Evolutionary conservation across 2,113 vertebrate species (phyloP).

Genomic region (Chlamydotis undulata): DNA sequence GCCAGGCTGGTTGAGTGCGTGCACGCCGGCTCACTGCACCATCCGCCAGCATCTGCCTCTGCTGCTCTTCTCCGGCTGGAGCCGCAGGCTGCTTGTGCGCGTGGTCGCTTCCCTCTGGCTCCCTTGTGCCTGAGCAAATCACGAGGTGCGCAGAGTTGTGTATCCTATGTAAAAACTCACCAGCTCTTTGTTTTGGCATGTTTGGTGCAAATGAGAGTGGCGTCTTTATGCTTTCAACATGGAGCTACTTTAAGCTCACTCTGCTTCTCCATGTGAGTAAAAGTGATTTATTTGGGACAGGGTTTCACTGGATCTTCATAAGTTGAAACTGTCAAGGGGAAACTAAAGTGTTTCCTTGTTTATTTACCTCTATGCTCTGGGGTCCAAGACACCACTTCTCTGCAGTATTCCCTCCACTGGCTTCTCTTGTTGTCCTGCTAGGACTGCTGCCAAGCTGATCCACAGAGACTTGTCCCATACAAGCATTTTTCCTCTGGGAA

Average conservation of each 20-base stretch:
- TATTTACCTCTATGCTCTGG: neutral
- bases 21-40: neutral
- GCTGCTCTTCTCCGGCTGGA: rapidly evolving
- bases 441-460: neutral
- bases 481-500: neutral
- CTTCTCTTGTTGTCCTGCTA: neutral
- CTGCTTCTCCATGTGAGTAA: neutral
- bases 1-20: neutral
- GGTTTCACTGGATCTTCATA: neutral
- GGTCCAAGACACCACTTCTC: neutral
- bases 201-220: neutral
- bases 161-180: neutral
- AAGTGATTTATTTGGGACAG: neutral
- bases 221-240: neutral
- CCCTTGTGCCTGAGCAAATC: neutral
- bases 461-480: neutral
- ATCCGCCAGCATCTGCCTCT: neutral
- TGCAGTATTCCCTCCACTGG: neutral
- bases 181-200: neutral
- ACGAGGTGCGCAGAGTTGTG: neutral
- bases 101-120: neutral
- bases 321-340: neutral
- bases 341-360: neutral
- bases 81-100: rapidly evolving
- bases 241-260: neutral